Evolutionary conservation across 2,113 vertebrate genomes (phyloP).

Genomic region (Sylvia atricapilla): DNA sequence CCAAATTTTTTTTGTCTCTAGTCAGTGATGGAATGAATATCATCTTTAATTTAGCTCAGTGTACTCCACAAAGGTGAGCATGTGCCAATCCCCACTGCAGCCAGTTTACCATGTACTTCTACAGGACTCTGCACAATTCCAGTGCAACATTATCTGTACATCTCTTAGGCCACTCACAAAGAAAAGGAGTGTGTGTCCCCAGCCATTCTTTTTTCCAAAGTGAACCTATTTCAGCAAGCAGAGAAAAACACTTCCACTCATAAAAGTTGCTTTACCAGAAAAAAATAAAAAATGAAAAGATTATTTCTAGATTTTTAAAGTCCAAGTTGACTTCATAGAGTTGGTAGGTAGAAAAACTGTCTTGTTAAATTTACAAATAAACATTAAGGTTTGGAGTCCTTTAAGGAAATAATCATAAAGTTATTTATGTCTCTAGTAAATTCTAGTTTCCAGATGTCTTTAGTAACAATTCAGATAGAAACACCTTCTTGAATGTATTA

Average conservation of each 20-base stretch:
- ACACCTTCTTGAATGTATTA: neutral
- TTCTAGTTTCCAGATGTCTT: neutral
- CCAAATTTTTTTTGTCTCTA: neutral
- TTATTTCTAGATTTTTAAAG: neutral
- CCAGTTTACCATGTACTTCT: neutral
- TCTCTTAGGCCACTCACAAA: neutral
- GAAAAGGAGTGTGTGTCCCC: neutral
- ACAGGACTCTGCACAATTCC: neutral
- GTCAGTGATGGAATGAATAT: neutral
- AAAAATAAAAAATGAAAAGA: neutral
- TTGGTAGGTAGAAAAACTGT: neutral
- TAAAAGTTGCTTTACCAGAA: neutral
- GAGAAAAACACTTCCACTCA: neutral
- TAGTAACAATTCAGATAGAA: neutral
- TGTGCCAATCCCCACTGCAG: neutral
- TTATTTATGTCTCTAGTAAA: neutral
- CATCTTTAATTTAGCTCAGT: neutral
- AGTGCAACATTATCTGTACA: neutral
- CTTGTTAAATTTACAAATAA: neutral
- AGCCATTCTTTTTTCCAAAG: neutral
- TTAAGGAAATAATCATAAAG: neutral
- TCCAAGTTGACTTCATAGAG: neutral
- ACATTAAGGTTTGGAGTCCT: neutral
- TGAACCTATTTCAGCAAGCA: neutral
- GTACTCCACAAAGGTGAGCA: neutral